Evolutionary conservation across 2,113 vertebrate genomes (phyloP), one percentile per base, ranked within the genome.

Genomic region (Ciconia stormi): DNA sequence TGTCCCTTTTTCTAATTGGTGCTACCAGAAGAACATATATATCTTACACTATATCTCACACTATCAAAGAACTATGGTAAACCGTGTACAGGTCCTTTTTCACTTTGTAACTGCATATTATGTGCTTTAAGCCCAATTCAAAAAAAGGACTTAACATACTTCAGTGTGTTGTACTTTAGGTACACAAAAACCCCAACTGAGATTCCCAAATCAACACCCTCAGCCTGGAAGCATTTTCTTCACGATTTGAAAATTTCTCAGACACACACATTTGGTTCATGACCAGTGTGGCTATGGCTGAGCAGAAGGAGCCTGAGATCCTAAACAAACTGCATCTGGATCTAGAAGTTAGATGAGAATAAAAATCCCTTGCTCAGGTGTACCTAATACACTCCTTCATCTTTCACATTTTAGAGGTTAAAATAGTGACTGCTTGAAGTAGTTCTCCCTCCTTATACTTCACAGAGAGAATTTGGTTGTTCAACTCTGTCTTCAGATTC

Each of bases 51-150:
- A 2, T 53, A 42, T 42, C 40, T n/a, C 55, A 59, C 0, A 2
- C 5, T 53, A 30, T 10, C 2, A 1, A 50, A 62, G 26, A 67
- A 25, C 38, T 36, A 19, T 0, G 0, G 2, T 42, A 38, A 83
- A 61, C 17, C 0, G 1, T 0, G 2, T 15, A 34, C 9, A 17
- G 12, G 16, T 53, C 46, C 55, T 82, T 27, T 16, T 22, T 53
- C 0, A 0, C 50, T 69, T 80, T 65, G 13, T 16, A 81, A 56
- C 13, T 65, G 23, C 13, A 23, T 9, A 19, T 32, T 34, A 53
- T 13, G 11, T 25, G 23, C 32, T 82, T 44, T 59, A 26, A 92
- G 23, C 12, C 9, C 9, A 47, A 13, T 16, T 2, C 2, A 0
- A 6, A 22, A 42, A 81, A 38, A 49, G 74, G 7, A 47, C 20